Conservation (phyloP, 2,888 invertebrate species). For the Patella caerulea region DNA sequence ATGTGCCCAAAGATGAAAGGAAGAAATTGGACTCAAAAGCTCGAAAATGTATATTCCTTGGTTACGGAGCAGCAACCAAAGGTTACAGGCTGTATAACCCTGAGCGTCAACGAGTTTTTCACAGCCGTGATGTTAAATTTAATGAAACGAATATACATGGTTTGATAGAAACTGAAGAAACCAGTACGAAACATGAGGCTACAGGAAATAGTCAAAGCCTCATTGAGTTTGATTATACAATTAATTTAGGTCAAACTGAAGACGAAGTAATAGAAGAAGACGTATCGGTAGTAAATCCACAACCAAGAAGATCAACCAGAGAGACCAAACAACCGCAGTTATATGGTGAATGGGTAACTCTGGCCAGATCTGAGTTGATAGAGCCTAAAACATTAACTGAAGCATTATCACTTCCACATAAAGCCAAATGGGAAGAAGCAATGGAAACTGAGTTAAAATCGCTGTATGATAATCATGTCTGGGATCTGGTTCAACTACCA, state of each 20-base stretch:
- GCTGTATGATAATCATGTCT: constrained; percentile 16
- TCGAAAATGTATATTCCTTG: constrained; percentile 29
- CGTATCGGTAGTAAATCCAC: background rate
- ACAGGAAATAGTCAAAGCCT: too few relatives aligned
- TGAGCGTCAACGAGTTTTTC: background rate
- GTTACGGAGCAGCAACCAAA: constrained; percentile 31
- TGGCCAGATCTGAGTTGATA: too few relatives aligned
- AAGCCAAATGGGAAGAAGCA: constrained; percentile 22
- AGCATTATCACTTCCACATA: too few relatives aligned
- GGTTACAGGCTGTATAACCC: background rate
- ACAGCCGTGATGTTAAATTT: background rate
- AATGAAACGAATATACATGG: background rate
- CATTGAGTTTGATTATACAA: too few relatives aligned
- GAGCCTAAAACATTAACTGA: too few relatives aligned
- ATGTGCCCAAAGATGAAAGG: constrained; percentile 33
- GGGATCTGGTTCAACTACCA: constrained; percentile 17
- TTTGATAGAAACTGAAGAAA: too few relatives aligned
- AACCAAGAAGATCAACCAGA: background rate
- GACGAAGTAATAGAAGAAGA: too few relatives aligned
- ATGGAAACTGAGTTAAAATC: constrained; percentile 28
- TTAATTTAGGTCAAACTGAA: too few relatives aligned
- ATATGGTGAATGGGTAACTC: too few relatives aligned
- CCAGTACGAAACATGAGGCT: too few relatives aligned
- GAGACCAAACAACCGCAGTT: background rate
- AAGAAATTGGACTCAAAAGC: constrained; percentile 27